Percentiles rank a stretch among this genome's conserved stretches.
Conservation (phyloP, 2,113 vertebrate species). For the Xiphorhynchus elegans region DNA sequence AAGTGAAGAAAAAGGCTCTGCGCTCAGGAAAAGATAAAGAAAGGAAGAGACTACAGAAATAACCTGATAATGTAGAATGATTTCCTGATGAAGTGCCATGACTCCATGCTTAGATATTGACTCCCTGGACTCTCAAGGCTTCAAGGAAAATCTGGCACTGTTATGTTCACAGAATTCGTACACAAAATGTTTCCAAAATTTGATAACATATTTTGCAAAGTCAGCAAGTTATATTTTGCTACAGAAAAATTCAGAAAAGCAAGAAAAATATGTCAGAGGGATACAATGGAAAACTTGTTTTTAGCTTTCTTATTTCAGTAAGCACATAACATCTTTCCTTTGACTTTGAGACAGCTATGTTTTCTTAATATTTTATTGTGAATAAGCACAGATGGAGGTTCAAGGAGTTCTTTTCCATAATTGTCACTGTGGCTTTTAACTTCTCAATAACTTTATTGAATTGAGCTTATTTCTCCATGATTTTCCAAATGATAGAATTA, state of each 20-base stretch:
- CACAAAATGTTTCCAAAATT: not conserved
- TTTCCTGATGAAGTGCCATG: not conserved
- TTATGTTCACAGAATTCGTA: not conserved
- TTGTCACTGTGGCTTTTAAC: not conserved
- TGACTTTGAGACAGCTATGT: not conserved
- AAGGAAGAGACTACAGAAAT: not conserved
- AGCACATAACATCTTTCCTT: not conserved
- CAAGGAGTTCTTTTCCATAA: not conserved
- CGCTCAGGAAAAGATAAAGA: not conserved
- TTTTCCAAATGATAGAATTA: not conserved
- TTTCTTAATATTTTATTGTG: constrained; percentile 3
- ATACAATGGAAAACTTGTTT: not conserved
- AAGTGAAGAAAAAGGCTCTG: not conserved
- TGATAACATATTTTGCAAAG: not conserved
- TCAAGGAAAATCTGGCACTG: not conserved
- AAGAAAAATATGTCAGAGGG: not conserved
- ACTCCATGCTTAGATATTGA: not conserved
- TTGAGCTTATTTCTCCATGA: not conserved
- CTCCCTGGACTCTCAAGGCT: not conserved
- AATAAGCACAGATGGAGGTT: not conserved
- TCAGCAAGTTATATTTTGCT: not conserved
- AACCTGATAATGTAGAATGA: not conserved
- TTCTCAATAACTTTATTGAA: not conserved
- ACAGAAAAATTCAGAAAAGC: constrained; percentile 19
- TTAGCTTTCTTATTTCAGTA: not conserved